These are phyloP conservation scores for Acarapis woodi DNA, from an alignment of 1,140 invertebrate genomes.

Conservation along the genomic window DNA sequence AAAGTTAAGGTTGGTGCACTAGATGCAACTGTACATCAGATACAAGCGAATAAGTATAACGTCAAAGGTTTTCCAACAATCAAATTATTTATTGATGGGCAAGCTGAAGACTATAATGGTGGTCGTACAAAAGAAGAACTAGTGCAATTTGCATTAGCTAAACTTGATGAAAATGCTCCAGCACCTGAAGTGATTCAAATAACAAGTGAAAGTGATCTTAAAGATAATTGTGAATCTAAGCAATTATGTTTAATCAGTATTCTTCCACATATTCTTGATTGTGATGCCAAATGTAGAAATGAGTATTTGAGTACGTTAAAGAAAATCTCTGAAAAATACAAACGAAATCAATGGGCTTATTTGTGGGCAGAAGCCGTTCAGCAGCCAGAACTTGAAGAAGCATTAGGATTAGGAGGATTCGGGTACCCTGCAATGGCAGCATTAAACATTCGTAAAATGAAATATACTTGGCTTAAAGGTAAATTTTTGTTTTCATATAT, in stretches of 20 bases:
- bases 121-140: conserved; percentile 74
- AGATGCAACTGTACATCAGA: conserved; percentile 71
- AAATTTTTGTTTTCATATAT: too few species aligned
- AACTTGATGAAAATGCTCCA: conserved; percentile 51
- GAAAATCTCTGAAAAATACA: conserved; percentile 60
- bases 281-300: conserved; percentile 76
- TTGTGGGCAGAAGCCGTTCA: conserved; percentile 69
- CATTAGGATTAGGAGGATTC: conserved; percentile 62
- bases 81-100: conserved; percentile 63
- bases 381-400: conserved; percentile 52
- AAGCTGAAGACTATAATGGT: conserved; percentile 35
- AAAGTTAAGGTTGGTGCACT: conserved; percentile 78
- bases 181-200: conserved; percentile 45
- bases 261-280: conserved; percentile 87
- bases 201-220: conserved; percentile 27
- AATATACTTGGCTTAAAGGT: conserved; percentile 65
- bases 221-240: conserved; percentile 44
- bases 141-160: conserved; percentile 48
- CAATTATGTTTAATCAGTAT: conserved; percentile 77
- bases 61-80: conserved; percentile 90
- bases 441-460: conserved; percentile 85
- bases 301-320: conserved; percentile 45
- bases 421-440: conserved; percentile 63
- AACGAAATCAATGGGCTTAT: conserved; percentile 92
- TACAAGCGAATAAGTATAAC: conserved; percentile 29